Evolutionary conservation across 2,888 invertebrate species (phyloP).

Genomic region (Hydropsyche betteni): DNA sequence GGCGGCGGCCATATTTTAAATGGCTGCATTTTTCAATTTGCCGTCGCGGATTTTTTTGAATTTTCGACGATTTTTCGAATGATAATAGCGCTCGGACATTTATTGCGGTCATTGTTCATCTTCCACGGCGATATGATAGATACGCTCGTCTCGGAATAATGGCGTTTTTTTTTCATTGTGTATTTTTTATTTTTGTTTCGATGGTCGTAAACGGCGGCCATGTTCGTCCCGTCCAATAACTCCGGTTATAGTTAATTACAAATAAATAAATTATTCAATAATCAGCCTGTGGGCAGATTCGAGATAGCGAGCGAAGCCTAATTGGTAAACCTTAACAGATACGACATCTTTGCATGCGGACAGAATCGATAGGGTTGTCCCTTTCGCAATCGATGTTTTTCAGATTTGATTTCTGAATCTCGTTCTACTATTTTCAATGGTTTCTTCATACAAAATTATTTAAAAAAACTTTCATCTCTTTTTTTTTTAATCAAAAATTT

Average conservation of each 20-base stretch:
- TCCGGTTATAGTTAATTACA: slow-evolving; percentile 65
- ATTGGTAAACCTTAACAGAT: slow-evolving; percentile 29
- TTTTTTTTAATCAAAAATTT: no score
- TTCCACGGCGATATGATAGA: slow-evolving; percentile 27
- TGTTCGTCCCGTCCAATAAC: slow-evolving; percentile 63
- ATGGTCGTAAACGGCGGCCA: slow-evolving; percentile 53
- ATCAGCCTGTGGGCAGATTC: slow-evolving; percentile 61
- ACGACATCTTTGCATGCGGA: slow-evolving; percentile 25
- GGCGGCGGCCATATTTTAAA: slow-evolving; percentile 29
- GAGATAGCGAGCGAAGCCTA: slow-evolving; percentile 57
- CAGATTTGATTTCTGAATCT: no score
- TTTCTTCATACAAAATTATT: no score
- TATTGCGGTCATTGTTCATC: slow-evolving; percentile 22
- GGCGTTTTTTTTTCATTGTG: slow-evolving; percentile 12
- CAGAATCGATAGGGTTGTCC: slow-evolving; percentile 17
- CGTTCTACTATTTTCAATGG: no score
- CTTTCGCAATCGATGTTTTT: neutral
- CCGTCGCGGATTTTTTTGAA: slow-evolving; percentile 32
- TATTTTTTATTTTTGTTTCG: slow-evolving; percentile 24
- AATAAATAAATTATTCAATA: slow-evolving; percentile 70
- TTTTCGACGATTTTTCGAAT: slow-evolving; percentile 48
- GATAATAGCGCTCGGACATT: slow-evolving; percentile 16
- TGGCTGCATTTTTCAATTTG: neutral
- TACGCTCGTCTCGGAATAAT: slow-evolving; percentile 19
- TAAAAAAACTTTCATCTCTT: no score